Base-by-base conservation (phyloP, 1,140 invertebrate species). In the Thalassaphorura encarpata region DNA sequence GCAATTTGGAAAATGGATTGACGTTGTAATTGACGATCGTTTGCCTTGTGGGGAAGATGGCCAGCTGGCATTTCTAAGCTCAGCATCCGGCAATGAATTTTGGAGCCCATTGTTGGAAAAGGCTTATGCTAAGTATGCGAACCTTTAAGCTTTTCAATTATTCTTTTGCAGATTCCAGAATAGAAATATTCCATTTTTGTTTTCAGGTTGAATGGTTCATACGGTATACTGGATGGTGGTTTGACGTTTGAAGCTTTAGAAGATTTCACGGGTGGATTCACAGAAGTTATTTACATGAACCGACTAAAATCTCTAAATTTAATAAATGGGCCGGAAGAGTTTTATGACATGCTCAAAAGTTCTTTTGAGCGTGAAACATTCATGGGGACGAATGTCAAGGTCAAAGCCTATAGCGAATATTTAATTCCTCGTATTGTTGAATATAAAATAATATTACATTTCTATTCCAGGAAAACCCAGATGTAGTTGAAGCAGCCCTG, bases 331-430 rank as follows among this genome's bases (percentile, higher is more conserved):
- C 51, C 60, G 2, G 78, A 80, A 58, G 68, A 82, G 41, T 76
- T 80, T 55, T 69, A 70, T 16, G 76, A 83, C 54, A 72, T 83
- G 71, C 63, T 75, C 36, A 78, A 81, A 62, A 78, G 78, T n/a
- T n/a, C n/a, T 36, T 70, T 70, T 60, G 71, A 81, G 48, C 70
- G 80, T 48, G 72, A 72, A 45, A 80, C 81, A n/a, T 72, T 83
- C 11, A 80, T 83, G 75, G 79, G 79, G 6, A 83, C 81, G 64
- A 78, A 77, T 5, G 79, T 83, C 66, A 77, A 81, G 66, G 78
- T 78, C 58, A 31, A 50, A 40, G n/a, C n/a, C n/a, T n/a, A n/a
- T n/a, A n/a, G n/a, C n/a, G n/a, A n/a, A n/a, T n/a, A n/a, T n/a
- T n/a, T n/a, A n/a, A n/a, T n/a, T n/a, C n/a, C n/a, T n/a, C n/a